phyloP scores from a whole-genome alignment of 2,888 invertebrate species.

The Morpho deidamia region DNA sequence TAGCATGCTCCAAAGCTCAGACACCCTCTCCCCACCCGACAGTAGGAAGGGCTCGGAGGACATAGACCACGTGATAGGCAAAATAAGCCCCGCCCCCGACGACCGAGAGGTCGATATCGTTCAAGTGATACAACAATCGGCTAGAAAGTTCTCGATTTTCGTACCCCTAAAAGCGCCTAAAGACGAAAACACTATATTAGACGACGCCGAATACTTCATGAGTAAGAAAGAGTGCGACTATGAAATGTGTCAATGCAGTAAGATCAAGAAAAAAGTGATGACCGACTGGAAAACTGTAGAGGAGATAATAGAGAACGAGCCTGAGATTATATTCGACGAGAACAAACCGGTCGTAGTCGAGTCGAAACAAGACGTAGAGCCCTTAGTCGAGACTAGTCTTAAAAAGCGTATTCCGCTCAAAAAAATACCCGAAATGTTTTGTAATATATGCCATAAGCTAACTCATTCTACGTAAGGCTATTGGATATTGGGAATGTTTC shows the following conservation, averaged over 20 bases:
- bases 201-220: constrained; percentile 59
- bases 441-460: constrained; percentile 46
- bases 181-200: constrained; percentile 56
- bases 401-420: constrained; percentile 40
- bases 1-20: constrained; percentile 48
- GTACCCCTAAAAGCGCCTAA: constrained; percentile 39
- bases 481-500: too few relatives aligned
- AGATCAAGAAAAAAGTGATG: constrained; percentile 39
- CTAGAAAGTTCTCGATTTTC: constrained; percentile 57
- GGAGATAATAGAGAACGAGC: constrained; percentile 69
- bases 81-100: constrained; percentile 4
- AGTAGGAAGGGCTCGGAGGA: constrained; percentile 42
- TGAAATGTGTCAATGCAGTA: constrained; percentile 61
- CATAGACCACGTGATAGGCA: constrained; percentile 33
- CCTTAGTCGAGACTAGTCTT: constrained; percentile 22
- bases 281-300: constrained; percentile 66
- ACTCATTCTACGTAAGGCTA: constrained; percentile 30
- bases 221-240: constrained; percentile 67
- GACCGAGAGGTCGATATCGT: constrained; percentile 38
- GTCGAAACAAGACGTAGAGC: constrained; percentile 36
- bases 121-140: constrained; percentile 55
- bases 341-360: constrained; percentile 61
- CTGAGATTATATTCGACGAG: constrained; percentile 70
- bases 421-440: constrained; percentile 46
- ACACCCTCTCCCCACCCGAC: constrained; percentile 34